Evolutionary conservation across 64 coral and sea anemone species (phyloP), one percentile per base, ranked within the genome.

Genomic region (Montipora capricornis): DNA sequence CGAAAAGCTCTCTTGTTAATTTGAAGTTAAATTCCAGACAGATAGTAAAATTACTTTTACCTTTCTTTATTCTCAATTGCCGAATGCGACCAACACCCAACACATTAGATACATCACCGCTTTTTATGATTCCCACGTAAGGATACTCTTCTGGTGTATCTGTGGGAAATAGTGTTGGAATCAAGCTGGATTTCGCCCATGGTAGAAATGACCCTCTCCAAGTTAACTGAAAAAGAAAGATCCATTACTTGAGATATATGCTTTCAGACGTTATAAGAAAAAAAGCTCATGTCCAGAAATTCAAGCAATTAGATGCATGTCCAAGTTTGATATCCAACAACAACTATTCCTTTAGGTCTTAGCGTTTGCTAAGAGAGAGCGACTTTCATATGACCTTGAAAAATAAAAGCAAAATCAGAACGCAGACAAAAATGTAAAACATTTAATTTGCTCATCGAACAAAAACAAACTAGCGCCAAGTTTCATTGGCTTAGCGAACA

Each of bases 41-140:
- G 37, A 37, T 2, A 37, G 2, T 37, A 37, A 37, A 20, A 17
- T 13, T 10, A 68, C 64, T 13, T 86, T 83, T 73, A 98, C 96
- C 92, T 95, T 98, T 88, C 55, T 73, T 77, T 15, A 94, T 88
- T 60, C 96, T 98, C 1, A 98, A 74, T 74, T 98, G 96, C 66
- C 96, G 93, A 66, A 98, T 74, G n/a, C 96, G 83, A 24, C 83
- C 96, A 84, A 94, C 48, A 17, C 96, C 96, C 19, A 98, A 64
- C 4, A 98, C 66, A 83, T 92, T 98, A 45, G 89, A 81, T 2
- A 47, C 76, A 3, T 94, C 48, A 6, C 74, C 88, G 29, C 83
- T 98, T 24, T 80, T 89, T 49, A 98, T 92, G n/a, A 98, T 91
- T 13, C 88, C 96, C 1, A 75, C 73, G 79, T 98, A 98, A 26